Evolutionary conservation across 2,888 invertebrate genomes (phyloP), one percentile per base, ranked within the genome.

Genomic region (Heliconius hortense): DNA sequence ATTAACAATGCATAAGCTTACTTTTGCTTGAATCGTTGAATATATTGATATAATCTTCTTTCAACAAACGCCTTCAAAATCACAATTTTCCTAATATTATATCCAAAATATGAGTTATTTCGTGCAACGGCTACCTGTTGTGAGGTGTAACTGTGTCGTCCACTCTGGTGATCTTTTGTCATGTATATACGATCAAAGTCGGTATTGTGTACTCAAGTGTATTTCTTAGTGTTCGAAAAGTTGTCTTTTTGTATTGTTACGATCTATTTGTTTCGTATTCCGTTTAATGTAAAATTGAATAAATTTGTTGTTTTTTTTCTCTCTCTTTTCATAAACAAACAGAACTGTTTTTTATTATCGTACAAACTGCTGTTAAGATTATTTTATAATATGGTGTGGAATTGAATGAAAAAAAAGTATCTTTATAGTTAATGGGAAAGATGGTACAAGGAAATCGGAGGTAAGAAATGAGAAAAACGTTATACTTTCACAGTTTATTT

Each of bases 181-280:
- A 94, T 93, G 93, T 86, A 93, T 92, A 94, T 93, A 88, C 87
- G 90, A 93, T 93, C 90, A 93, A 91, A 92, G 85, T 86, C 82
- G 80, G 85, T 87, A 83, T 86, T 90, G 90, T 94, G 90, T 91
- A 90, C 91, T 91, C 94, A 94, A 93, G 93, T 94, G 93, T 78
- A 67, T 71, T 72, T 74, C 73, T 77, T 76, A 74, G 67, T 70
- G 72, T 70, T 72, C 69, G 67, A 63, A 72, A 67, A 74, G 88
- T 86, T 87, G 82, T 85, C 80, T 80, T 66, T 24, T 75, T 74
- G 76, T 79, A 81, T 83, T 84, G 83, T 84, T 75, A 76, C 71
- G 26, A 72, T 63, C 48, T 79, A 73, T 78, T 81, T 82, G 82
- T 82, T 82, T 83, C 82, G 76, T 78, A 60, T 70, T 70, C 66